Evolutionary conservation across 2,888 invertebrate species (phyloP).

Genomic region (Cetonia aurata): DNA sequence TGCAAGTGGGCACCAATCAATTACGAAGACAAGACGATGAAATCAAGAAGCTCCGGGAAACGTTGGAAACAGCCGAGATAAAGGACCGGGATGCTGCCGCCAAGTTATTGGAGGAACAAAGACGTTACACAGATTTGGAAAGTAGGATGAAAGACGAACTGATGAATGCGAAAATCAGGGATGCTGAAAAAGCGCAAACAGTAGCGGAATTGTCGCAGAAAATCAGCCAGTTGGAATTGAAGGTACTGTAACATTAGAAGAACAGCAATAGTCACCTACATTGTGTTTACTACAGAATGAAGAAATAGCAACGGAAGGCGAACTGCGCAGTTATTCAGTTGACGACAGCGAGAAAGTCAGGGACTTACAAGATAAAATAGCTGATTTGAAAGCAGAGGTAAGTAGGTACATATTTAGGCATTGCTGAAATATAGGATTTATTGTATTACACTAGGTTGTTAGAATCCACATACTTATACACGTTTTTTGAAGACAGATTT

Average conservation of each 20-base stretch:
- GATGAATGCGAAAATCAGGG: constrained; percentile 93
- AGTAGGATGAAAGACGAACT: constrained; percentile 86
- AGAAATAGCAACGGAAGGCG: constrained; percentile 94
- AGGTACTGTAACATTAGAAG: constrained; percentile 70
- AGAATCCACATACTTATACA: background rate
- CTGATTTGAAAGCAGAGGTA: constrained; percentile 95
- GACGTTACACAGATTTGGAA: constrained; percentile 78
- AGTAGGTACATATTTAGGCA: constrained; percentile 55
- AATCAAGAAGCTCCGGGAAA: constrained; percentile 84
- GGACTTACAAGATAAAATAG: constrained; percentile 92
- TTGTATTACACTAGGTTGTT: background rate
- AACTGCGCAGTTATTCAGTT: constrained; percentile 83
- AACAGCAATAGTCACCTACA: background rate
- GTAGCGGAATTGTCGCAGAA: constrained; percentile 94
- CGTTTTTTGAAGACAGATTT: background rate
- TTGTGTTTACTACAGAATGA: constrained; percentile 79
- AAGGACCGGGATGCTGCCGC: constrained; percentile 82
- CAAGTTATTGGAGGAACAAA: constrained; percentile 86
- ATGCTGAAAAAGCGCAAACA: constrained; percentile 94
- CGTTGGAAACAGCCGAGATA: constrained; percentile 79
- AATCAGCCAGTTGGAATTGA: constrained; percentile 92
- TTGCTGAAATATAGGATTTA: background rate
- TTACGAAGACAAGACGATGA: constrained; percentile 94
- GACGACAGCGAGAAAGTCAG: constrained; percentile 89
- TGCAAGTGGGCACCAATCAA: constrained; percentile 91